Percentiles rank a stretch among this genome's conserved stretches.
Evolutionary conservation across 2,888 invertebrate species (phyloP).

Genomic region (Tenthredo mesomela): DNA sequence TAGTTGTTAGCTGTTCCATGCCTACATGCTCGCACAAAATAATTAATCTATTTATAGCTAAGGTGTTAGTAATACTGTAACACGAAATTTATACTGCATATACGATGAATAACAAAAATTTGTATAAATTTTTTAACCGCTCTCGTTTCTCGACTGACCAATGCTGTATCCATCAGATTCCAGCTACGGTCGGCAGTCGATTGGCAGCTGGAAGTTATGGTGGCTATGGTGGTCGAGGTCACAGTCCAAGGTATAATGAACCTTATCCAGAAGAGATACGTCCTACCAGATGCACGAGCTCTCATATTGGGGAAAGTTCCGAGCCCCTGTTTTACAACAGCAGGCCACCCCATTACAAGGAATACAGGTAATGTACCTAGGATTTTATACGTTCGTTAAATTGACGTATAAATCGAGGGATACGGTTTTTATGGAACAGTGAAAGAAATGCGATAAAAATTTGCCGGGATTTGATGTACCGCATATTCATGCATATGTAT

Average conservation of each 20-base stretch:
- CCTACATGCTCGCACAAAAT: not conserved
- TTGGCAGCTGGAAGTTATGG: constrained; percentile 70
- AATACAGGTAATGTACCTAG: constrained; percentile 72
- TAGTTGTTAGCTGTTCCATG: not conserved
- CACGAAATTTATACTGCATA: not conserved
- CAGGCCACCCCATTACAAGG: constrained; percentile 87
- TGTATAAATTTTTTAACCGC: not conserved
- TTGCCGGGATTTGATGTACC: not conserved
- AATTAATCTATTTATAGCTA: not conserved
- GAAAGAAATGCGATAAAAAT: not conserved
- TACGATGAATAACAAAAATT: not conserved
- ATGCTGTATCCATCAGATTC: constrained; percentile 65
- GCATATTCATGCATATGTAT: not conserved
- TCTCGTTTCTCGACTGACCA: not conserved
- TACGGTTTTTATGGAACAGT: not conserved
- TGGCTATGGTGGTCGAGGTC: constrained; percentile 76
- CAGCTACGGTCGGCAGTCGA: constrained; percentile 66
- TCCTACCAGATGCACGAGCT: constrained; percentile 69
- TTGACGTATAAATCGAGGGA: not conserved
- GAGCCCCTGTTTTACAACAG: constrained; percentile 94
- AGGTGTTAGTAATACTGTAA: not conserved
- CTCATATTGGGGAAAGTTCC: constrained; percentile 79
- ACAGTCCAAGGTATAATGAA: constrained; percentile 75
- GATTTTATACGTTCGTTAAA: not conserved
- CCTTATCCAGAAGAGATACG: constrained; percentile 72